A percentile compares a stretch with the other conserved stretches of the same genome.
These are phyloP conservation scores for Eristalis arbustorum DNA, from an alignment of 2,888 invertebrate species.

Conservation along the genomic window DNA sequence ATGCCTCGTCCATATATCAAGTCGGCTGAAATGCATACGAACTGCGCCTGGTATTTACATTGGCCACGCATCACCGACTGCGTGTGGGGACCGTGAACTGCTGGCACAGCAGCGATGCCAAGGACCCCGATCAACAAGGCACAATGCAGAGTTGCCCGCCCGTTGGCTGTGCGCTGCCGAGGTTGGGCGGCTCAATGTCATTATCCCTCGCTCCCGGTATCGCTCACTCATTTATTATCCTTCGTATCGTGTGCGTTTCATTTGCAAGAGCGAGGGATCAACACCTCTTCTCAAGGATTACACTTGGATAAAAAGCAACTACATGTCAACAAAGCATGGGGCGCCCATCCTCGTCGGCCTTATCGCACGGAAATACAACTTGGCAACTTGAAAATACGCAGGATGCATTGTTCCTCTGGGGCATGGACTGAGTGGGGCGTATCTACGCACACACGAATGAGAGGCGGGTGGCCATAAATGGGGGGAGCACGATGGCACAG, in stretches of 20 bases:
- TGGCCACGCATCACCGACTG: neutral
- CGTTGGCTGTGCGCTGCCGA: conserved; percentile 5
- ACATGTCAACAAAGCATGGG: conserved; percentile 42
- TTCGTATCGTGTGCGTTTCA: conserved; percentile 34
- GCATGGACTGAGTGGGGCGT: neutral
- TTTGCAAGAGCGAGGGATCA: conserved; percentile 45
- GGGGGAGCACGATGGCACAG: neutral
- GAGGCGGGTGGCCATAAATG: neutral
- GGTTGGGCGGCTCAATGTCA: conserved; percentile 13
- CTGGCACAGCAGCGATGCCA: neutral
- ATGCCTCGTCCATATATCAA: conserved; percentile 10
- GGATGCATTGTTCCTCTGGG: conserved; percentile 11
- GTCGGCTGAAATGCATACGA: neutral
- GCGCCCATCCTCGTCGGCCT: neutral
- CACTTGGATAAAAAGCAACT: conserved; percentile 55
- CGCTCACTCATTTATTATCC: conserved; percentile 43
- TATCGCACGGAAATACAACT: neutral
- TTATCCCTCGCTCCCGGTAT: conserved; percentile 30
- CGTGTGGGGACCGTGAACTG: neutral
- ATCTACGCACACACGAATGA: neutral
- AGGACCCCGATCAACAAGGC: conserved; percentile 13
- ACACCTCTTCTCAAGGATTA: conserved; percentile 47
- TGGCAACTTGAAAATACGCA: neutral
- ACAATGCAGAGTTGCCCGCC: conserved; percentile 3
- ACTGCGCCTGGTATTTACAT: neutral